Conservation (phyloP, 2,888 invertebrate species). For the Eilema caniola region DNA sequence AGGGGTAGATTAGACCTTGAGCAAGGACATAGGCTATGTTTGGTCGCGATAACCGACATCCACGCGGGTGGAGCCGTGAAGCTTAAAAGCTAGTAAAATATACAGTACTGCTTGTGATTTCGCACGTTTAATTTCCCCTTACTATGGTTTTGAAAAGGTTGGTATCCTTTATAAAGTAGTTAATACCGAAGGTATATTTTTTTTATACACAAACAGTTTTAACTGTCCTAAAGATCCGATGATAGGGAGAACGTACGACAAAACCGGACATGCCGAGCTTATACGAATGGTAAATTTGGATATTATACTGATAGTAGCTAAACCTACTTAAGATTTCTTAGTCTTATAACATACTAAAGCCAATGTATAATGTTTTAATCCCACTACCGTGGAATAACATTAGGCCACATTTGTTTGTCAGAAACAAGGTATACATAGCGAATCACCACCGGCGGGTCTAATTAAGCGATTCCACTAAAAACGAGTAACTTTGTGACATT, state of each 20-base stretch:
- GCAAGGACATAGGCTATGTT: too few species aligned
- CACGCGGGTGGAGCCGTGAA: too few species aligned
- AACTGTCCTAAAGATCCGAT: not conserved
- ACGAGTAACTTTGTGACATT: too few species aligned
- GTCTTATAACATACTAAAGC: not conserved
- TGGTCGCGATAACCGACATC: too few species aligned
- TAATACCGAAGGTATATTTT: not conserved
- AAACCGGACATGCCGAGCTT: too few species aligned
- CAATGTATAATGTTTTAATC: constrained; percentile 16
- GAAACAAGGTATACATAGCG: too few species aligned
- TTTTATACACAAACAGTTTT: not conserved
- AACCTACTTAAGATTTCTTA: not conserved
- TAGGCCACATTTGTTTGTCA: too few species aligned
- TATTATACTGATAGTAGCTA: not conserved
- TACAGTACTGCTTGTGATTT: not conserved
- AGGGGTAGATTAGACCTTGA: too few species aligned
- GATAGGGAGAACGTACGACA: not conserved
- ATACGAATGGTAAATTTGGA: too few species aligned
- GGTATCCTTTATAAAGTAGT: not conserved
- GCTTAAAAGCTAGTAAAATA: too few species aligned
- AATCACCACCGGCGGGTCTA: too few species aligned
- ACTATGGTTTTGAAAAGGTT: not conserved
- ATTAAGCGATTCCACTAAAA: too few species aligned
- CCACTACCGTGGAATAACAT: not conserved
- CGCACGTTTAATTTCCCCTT: not conserved